Evolutionary conservation across 2,113 vertebrate species (phyloP).

Genomic region (Stomatorhinus ivindoensis): DNA sequence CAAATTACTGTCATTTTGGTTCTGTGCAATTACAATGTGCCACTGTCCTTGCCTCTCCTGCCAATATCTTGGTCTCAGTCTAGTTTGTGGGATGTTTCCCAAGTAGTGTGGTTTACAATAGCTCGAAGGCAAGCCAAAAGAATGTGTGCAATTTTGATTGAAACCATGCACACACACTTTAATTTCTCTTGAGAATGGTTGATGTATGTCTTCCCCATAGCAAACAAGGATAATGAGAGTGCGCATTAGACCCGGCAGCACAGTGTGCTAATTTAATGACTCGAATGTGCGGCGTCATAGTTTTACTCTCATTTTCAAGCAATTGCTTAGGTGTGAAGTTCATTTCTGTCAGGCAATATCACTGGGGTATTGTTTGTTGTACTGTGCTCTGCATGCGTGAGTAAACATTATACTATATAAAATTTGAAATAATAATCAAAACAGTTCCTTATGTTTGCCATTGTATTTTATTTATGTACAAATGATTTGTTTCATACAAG

Average conservation of each 20-base stretch:
- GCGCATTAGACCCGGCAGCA: not conserved
- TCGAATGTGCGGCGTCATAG: not conserved
- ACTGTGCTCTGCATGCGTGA: not conserved
- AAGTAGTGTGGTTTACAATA: conserved; percentile 58
- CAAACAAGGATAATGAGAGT: conserved; percentile 4
- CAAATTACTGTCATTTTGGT: conserved; percentile 63
- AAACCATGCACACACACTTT: conserved; percentile 50
- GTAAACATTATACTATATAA: not conserved
- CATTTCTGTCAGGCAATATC: not conserved
- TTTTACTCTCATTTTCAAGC: conserved; percentile 2
- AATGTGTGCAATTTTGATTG: conserved; percentile 63
- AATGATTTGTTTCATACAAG: not conserved
- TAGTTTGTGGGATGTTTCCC: conserved; percentile 58
- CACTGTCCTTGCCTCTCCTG: conserved; percentile 58
- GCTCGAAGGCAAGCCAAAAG: conserved; percentile 60
- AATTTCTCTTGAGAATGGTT: conserved; percentile 36
- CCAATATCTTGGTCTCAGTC: conserved; percentile 62
- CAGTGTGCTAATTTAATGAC: not conserved
- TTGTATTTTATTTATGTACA: not conserved
- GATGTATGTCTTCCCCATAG: conserved; percentile 33
- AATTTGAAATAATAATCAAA: not conserved
- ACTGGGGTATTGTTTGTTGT: not conserved
- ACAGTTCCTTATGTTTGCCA: not conserved
- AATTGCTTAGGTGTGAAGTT: not conserved
- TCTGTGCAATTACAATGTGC: conserved; percentile 66